Base-by-base conservation (phyloP, 1,140 invertebrate species). In the Lepidurus packardi region DNA sequence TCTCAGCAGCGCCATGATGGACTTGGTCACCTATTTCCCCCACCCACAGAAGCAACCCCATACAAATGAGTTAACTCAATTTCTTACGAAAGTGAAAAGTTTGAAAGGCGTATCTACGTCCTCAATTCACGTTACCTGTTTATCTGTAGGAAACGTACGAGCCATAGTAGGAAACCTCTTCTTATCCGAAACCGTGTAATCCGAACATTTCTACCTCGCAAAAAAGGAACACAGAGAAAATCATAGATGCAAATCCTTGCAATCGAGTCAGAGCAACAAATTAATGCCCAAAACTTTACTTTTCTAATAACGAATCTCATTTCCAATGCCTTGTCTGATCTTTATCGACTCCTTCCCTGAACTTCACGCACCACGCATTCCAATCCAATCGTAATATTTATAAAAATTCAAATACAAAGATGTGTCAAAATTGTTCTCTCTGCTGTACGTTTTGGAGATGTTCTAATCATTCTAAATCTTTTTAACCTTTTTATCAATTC, bases 81-180 rank as follows among this genome's bases (percentile, higher is more conserved):
- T 44, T n/a, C n/a, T 34, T 24, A 43, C 43, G 10, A 44, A 76
- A 34, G 8, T 25, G 45, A 76, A 25, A n/a, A 43, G 24, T 7
- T n/a, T 43, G 43, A 24, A 1, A 44, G 43, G 25, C 13, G n/a
- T n/a, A n/a, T n/a, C n/a, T n/a, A 21, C 6, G 74, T 75, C 16
- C 21, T 21, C 21, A 24, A 24, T 24, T 21, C 21, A 75, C 21
- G 5, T 87, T 83, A 94, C 92, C 88, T 96, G 94, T 47, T 91
- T 94, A 82, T 96, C 93, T 21, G 95, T 94, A 24, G 96, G 96
- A 85, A 96, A 95, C 11, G 96, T 96, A 83, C 97, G 89, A 9
- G 94, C 94, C 86, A 98, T 98, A 44, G 95, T 98, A 80, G 92
- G 91, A 83, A 96, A 92, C 78, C 84, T 84, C n/a, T 78, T 78